Evolutionary conservation across 2,888 invertebrate genomes (phyloP).

Genomic region (Endotricha flammealis): DNA sequence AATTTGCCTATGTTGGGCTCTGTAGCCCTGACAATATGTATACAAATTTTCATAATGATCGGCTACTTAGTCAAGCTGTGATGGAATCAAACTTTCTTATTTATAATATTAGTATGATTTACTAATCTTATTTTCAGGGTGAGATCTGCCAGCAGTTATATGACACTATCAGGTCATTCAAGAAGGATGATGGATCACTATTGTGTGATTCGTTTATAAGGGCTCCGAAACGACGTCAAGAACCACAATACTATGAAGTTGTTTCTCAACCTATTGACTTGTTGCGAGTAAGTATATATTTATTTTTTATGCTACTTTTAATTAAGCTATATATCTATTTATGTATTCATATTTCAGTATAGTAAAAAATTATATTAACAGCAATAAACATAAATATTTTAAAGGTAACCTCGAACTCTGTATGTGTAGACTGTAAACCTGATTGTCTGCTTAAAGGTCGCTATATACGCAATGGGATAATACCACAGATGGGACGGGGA

Average conservation of each 20-base stretch:
- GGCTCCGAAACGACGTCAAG: conserved; percentile 95
- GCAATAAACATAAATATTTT: no score
- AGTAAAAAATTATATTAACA: no score
- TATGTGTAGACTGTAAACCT: no score
- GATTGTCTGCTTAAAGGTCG: no score
- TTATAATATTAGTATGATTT: no score
- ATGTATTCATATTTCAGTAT: no score
- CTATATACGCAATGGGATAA: no score
- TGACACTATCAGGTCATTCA: conserved; percentile 92
- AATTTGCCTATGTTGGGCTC: no score
- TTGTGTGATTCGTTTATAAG: conserved; percentile 96
- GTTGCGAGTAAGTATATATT: conserved; percentile 76
- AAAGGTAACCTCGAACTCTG: no score
- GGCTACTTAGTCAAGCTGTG: neutral
- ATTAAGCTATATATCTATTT: neutral
- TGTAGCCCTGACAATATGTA: no score
- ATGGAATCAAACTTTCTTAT: neutral
- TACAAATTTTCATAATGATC: no score
- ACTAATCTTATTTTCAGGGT: conserved; percentile 80
- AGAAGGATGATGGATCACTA: conserved; percentile 93
- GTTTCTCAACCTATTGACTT: conserved; percentile 97
- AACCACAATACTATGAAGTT: conserved; percentile 94
- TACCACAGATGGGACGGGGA: no score
- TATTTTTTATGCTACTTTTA: neutral
- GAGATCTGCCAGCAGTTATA: conserved; percentile 95